phyloP scores from a whole-genome alignment of 2,888 invertebrate species.

The Sinopyrophorus schimmeli region DNA sequence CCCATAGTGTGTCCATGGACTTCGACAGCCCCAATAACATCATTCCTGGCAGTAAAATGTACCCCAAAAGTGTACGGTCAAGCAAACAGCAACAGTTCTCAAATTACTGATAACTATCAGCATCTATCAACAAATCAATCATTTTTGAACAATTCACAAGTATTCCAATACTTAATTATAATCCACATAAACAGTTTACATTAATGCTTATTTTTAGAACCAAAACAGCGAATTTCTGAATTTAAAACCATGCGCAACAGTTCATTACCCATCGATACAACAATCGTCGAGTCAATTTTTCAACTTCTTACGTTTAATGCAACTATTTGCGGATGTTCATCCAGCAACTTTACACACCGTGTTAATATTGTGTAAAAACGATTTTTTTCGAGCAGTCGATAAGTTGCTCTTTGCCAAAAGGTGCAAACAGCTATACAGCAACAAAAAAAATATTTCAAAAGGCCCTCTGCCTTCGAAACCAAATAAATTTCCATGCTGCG shows the following conservation, averaged over 20 bases:
- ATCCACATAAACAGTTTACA: too few species aligned
- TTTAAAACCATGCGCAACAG: not conserved
- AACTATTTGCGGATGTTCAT: constrained; percentile 53
- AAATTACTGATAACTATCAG: constrained; percentile 6
- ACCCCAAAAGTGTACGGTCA: not conserved
- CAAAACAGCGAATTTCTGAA: too few species aligned
- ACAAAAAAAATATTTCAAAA: too few species aligned
- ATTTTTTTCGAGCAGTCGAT: constrained; percentile 52
- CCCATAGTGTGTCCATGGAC: constrained; percentile 34
- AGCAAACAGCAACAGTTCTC: not conserved
- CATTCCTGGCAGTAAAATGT: constrained; percentile 6
- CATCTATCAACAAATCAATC: constrained; percentile 4
- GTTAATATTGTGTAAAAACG: constrained; percentile 49
- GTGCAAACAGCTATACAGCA: constrained; percentile 32
- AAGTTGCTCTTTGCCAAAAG: constrained; percentile 50
- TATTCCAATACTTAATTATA: constrained; percentile 1
- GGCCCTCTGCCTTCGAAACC: too few species aligned
- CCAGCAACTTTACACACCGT: constrained; percentile 53
- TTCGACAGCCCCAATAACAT: constrained; percentile 31
- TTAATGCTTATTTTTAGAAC: not conserved
- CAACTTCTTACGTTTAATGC: constrained; percentile 52
- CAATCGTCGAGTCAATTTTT: constrained; percentile 51
- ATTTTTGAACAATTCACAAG: constrained; percentile 7
- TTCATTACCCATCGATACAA: constrained; percentile 35
- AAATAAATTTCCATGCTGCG: too few species aligned